Evolutionary conservation across 2,797 vertebrate genomes (phyloP).

Genomic region (Sebastes reedi): DNA sequence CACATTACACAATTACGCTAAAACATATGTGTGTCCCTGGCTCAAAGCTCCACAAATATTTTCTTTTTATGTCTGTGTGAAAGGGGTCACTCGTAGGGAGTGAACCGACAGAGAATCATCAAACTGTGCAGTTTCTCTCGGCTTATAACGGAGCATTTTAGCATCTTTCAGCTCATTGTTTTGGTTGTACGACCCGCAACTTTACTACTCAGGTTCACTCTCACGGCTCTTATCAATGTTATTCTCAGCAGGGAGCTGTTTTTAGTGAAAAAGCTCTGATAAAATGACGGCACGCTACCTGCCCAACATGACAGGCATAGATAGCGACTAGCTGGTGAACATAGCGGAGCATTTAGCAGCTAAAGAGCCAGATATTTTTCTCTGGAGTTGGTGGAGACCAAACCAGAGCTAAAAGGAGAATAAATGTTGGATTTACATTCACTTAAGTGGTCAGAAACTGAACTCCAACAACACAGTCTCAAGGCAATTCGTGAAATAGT

Average conservation of each 20-base stretch:
- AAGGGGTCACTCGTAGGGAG: background rate
- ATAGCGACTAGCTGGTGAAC: too few species aligned
- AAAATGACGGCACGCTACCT: too few species aligned
- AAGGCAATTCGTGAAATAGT: accelerated
- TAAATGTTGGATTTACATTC: background rate
- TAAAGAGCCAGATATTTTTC: too few species aligned
- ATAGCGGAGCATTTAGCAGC: too few species aligned
- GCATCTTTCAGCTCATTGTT: background rate
- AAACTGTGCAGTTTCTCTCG: background rate
- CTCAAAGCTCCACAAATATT: background rate
- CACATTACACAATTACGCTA: constrained; percentile 3
- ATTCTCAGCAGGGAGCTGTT: accelerated
- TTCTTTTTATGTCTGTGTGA: background rate
- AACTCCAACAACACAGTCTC: background rate
- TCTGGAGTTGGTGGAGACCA: too few species aligned
- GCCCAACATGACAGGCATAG: too few species aligned
- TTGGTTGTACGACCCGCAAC: too few species aligned
- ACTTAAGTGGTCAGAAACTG: background rate
- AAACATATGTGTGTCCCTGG: background rate
- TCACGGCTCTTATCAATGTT: accelerated
- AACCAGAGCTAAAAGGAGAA: background rate
- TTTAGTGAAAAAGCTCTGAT: too few species aligned
- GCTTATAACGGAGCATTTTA: background rate
- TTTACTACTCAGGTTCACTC: background rate
- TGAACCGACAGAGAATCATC: background rate